Conservation (phyloP, 2,113 vertebrate genomes). For the Uria aalge region DNA sequence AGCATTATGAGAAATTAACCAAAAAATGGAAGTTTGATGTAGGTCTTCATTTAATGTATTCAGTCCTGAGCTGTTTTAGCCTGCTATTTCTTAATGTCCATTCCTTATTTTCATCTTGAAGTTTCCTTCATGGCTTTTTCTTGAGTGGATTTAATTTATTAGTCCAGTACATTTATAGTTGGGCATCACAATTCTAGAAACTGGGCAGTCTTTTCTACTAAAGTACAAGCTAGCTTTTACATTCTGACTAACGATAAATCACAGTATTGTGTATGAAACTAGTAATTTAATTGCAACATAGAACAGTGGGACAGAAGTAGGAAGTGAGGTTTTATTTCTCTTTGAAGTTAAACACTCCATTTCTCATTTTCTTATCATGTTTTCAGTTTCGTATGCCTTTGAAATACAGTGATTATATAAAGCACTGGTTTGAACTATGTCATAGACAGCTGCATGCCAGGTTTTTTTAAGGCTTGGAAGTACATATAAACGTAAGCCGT, state of each 20-base stretch:
- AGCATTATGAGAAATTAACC: not conserved
- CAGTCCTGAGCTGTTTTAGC: not conserved
- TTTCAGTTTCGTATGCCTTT: constrained; percentile 54
- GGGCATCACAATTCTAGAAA: not conserved
- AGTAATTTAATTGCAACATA: not conserved
- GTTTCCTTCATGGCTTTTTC: not conserved
- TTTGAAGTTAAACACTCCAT: constrained; percentile 25
- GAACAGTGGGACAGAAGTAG: not conserved
- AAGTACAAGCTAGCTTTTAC: not conserved
- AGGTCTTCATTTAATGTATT: not conserved
- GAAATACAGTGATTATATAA: constrained; percentile 57
- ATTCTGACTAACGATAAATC: not conserved
- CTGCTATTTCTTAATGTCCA: not conserved
- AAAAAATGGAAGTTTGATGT: not conserved
- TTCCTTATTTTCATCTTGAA: not conserved
- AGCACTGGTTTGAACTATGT: constrained; percentile 17
- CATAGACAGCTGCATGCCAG: constrained; percentile 10
- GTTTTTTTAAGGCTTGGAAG: constrained; percentile 31
- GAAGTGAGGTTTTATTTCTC: constrained; percentile 35
- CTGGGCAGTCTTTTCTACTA: not conserved
- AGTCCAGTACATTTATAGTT: not conserved
- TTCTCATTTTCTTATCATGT: constrained; percentile 50
- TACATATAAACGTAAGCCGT: not conserved
- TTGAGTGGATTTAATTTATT: not conserved
- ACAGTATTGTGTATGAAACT: not conserved